phyloP scores from a whole-genome alignment of 2,888 invertebrate species.

The Eretmocerus hayati region DNA sequence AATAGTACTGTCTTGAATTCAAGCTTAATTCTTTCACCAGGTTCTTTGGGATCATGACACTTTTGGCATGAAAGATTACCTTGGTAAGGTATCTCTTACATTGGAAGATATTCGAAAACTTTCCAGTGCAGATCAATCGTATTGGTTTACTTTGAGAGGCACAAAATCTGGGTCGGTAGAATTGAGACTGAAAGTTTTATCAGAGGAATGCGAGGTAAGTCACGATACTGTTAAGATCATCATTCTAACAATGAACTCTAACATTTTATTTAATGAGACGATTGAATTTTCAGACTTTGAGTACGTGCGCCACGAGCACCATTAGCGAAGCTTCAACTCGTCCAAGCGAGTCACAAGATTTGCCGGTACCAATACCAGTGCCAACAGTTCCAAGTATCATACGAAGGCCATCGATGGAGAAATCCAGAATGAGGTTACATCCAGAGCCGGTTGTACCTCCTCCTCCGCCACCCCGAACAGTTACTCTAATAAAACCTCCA shows the following conservation, averaged over 20 bases:
- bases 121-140: constrained; percentile 44
- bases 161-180: constrained; percentile 49
- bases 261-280: background rate
- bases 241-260: background rate
- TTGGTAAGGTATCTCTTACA: constrained; percentile 48
- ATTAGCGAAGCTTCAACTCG: constrained; percentile 33
- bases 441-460: constrained; percentile 38
- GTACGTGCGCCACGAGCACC: constrained; percentile 38
- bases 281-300: constrained; percentile 30
- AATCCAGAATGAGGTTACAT: constrained; percentile 37
- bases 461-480: constrained; percentile 41
- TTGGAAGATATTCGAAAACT: constrained; percentile 48
- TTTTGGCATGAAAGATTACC: constrained; percentile 51
- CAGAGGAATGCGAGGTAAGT: constrained; percentile 42
- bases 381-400: constrained; percentile 30
- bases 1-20: no score
- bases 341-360: constrained; percentile 21
- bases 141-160: constrained; percentile 47
- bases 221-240: background rate
- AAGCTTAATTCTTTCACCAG: constrained; percentile 36
- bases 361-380: constrained; percentile 24
- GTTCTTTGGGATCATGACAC: constrained; percentile 51
- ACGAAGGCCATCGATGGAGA: constrained; percentile 39
- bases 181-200: constrained; percentile 45
- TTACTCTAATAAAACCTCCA: constrained; percentile 37